Percentiles rank a stretch among this genome's conserved stretches.
phyloP scores from a whole-genome alignment of 2,113 vertebrate genomes.

The Callopanchax toddi region DNA sequence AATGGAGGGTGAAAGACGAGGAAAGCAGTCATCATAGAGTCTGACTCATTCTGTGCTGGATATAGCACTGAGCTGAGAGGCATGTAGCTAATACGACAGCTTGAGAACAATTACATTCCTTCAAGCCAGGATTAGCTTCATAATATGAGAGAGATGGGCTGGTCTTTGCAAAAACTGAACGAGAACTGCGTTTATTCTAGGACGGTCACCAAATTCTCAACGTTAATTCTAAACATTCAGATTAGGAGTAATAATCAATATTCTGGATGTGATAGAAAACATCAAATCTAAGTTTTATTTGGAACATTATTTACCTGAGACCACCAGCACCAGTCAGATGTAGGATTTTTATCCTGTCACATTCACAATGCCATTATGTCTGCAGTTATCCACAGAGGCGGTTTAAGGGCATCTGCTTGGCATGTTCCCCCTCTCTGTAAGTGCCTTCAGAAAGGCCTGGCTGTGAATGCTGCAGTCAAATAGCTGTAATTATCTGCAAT shows the following conservation, averaged over 20 bases:
- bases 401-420: slow-evolving; percentile 64
- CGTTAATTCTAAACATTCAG: neutral
- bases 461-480: slow-evolving; percentile 79
- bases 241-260: no score
- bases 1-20: slow-evolving; percentile 47
- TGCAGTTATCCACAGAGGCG: slow-evolving; percentile 54
- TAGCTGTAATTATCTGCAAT: slow-evolving; percentile 82
- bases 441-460: slow-evolving; percentile 71
- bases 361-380: slow-evolving; percentile 45
- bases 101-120: slow-evolving; percentile 69
- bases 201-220: slow-evolving; percentile 4
- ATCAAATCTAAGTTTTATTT: neutral
- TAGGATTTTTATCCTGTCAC: slow-evolving; percentile 42
- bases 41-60: slow-evolving; percentile 73
- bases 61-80: slow-evolving; percentile 69
- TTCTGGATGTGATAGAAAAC: no score
- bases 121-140: slow-evolving; percentile 63
- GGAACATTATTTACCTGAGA: neutral
- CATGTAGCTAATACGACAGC: slow-evolving; percentile 64
- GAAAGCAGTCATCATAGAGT: slow-evolving; percentile 62
- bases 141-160: slow-evolving; percentile 30
- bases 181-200: slow-evolving; percentile 20
- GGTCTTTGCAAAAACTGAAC: slow-evolving; percentile 12
- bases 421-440: slow-evolving; percentile 68
- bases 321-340: slow-evolving; percentile 17